Evolutionary conservation across 2,113 vertebrate species (phyloP).

Genomic region (Pseudopodoces humilis): DNA sequence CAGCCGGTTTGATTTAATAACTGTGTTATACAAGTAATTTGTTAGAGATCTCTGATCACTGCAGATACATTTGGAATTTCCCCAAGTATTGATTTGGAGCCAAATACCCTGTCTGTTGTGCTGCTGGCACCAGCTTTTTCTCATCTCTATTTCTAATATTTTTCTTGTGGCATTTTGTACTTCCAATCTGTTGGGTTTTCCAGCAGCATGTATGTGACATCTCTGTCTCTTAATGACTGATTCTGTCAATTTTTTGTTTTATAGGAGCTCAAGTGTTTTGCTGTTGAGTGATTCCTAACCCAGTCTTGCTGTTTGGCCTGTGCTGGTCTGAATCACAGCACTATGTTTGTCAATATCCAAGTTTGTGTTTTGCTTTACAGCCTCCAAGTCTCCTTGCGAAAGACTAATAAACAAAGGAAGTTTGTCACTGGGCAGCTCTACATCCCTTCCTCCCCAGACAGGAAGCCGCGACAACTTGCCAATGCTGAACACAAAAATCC

Average conservation of each 20-base stretch:
- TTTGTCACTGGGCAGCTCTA: conserved; percentile 82
- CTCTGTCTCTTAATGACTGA: background rate
- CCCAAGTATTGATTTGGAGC: background rate
- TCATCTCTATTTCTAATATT: background rate
- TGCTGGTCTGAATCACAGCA: background rate
- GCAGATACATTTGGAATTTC: background rate
- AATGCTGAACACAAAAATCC: conserved; percentile 88
- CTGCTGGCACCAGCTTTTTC: background rate
- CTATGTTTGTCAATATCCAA: background rate
- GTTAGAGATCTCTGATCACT: background rate
- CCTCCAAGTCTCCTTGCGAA: conserved; percentile 86
- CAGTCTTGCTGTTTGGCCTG: background rate
- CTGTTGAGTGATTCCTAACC: background rate
- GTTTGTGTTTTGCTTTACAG: conserved; percentile 67
- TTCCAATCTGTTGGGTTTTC: background rate
- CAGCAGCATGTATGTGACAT: background rate
- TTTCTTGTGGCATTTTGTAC: background rate
- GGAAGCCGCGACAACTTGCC: conserved; percentile 86
- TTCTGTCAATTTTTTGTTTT: background rate
- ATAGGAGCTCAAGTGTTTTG: background rate
- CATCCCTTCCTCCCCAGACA: conserved; percentile 87
- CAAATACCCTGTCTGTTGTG: background rate
- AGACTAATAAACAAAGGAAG: conserved; percentile 88
- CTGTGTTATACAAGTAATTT: background rate
- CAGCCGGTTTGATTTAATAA: background rate